Evolutionary conservation across 2,888 invertebrate genomes (phyloP), one percentile per base, ranked within the genome.

Genomic region (Leucoma salicis): DNA sequence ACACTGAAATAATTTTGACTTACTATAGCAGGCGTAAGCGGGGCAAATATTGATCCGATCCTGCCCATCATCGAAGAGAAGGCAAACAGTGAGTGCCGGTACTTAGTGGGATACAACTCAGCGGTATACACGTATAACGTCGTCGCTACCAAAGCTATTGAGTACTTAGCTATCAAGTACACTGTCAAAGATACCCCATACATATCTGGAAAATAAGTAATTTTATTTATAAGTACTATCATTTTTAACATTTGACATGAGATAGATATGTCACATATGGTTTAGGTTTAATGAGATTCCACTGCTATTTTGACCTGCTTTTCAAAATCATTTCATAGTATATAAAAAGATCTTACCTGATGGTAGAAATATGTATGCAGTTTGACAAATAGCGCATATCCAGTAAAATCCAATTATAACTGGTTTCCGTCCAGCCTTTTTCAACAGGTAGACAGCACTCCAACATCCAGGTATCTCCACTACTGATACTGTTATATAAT

Each of bases 401-500:
- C 92, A 63, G 71, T 92, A 92, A 0, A 91, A 90, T 0, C 78
- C 78, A 18, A 89, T 90, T 3, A 94, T 73, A 0, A 92, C 92
- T 4, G 89, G 82, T 49, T 92, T 91, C 45, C 93, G 82, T 1
- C 94, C 94, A 7, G 92, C 67, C 39, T 74, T 85, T 45, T 92
- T 91, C 64, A 94, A 83, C 11, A 93, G 71, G 7, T 91, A 66
- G 40, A 91, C 91, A 0, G 93, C 92, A 14, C 91, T 61, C 59
- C 92, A 81, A 60, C 92, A 93, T 0, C 93, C 94, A 0, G 95
- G 95, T 34, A 95, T 92, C 69, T 95, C 95, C 0, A 93, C 90
- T 0, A 91, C 70, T 0, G 91, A 79, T 4, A 92, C 92, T n/a
- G 91, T 74, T 14, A 93, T 88, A 56, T 93, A 94, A 74, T 94